These are phyloP conservation scores for Puffinus mauretanicus DNA, from an alignment of 2,113 vertebrate genomes.

Conservation along the genomic window DNA sequence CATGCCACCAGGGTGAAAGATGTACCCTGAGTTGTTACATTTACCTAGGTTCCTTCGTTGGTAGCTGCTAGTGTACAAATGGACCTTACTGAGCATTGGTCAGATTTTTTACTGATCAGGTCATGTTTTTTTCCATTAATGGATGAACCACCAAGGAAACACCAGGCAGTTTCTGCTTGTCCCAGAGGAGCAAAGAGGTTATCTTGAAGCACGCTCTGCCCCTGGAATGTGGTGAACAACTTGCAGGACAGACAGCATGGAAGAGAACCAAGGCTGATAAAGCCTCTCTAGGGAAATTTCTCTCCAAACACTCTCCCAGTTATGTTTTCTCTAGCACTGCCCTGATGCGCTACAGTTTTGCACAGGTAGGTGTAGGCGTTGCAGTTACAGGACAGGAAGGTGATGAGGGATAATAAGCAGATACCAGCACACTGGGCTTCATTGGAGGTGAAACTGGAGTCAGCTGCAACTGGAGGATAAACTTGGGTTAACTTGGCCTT, in stretches of 20 bases:
- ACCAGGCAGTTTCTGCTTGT: not conserved
- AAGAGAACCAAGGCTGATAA: not conserved
- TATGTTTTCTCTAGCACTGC: not conserved
- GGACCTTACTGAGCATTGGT: not conserved
- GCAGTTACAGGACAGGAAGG: not conserved
- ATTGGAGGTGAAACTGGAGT: not conserved
- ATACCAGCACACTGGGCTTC: not conserved
- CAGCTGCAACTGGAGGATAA: not conserved
- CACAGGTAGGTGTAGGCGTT: not conserved
- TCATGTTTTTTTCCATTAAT: not conserved
- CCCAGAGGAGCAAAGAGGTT: not conserved
- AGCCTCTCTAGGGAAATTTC: not conserved
- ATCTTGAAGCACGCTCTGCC: not conserved
- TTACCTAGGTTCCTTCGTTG: rapidly evolving
- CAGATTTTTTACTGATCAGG: not conserved
- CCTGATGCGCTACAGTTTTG: not conserved
- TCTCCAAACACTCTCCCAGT: not conserved
- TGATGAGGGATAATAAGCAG: not conserved
- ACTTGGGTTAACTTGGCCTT: not conserved
- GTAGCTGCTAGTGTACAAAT: not conserved
- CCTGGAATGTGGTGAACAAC: not conserved
- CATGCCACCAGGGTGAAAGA: not conserved
- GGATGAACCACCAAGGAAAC: not conserved
- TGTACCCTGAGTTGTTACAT: not conserved
- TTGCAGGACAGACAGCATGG: not conserved